A percentile compares a stretch with the other conserved stretches of the same genome.
phyloP scores from a whole-genome alignment of 2,113 vertebrate species.

The Anthoscopus minutus region DNA sequence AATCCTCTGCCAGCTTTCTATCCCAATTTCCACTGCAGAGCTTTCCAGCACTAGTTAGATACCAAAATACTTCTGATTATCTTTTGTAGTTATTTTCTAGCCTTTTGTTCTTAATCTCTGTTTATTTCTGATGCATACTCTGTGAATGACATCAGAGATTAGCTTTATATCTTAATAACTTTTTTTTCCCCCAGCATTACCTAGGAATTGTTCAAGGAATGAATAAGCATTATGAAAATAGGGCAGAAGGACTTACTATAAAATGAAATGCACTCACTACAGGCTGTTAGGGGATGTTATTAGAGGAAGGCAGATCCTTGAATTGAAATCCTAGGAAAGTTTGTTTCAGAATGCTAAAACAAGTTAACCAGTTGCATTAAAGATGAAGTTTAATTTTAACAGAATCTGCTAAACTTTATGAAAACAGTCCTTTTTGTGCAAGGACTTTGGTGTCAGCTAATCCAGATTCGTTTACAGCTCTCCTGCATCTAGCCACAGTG shows the following conservation, averaged over 20 bases:
- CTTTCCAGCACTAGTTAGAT: background rate
- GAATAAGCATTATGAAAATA: constrained; percentile 5
- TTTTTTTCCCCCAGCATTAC: background rate
- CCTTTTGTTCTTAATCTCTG: background rate
- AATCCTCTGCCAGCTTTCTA: background rate
- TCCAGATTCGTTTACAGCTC: background rate
- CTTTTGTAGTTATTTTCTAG: background rate
- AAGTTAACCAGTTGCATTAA: background rate
- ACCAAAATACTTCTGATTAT: background rate
- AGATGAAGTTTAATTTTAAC: background rate
- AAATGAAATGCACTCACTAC: background rate
- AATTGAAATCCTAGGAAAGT: background rate
- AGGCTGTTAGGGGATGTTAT: background rate
- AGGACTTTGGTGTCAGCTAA: background rate
- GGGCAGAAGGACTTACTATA: background rate
- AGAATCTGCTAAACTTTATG: background rate
- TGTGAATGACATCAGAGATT: background rate
- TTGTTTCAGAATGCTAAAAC: background rate
- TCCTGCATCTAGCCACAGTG: background rate
- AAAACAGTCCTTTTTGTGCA: background rate
- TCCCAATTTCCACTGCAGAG: background rate
- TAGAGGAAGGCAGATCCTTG: background rate
- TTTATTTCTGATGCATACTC: background rate
- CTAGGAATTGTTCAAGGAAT: background rate
- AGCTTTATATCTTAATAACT: background rate